Evolutionary conservation across 2,113 vertebrate genomes (phyloP).

Genomic region (Pseudorasbora parva): DNA sequence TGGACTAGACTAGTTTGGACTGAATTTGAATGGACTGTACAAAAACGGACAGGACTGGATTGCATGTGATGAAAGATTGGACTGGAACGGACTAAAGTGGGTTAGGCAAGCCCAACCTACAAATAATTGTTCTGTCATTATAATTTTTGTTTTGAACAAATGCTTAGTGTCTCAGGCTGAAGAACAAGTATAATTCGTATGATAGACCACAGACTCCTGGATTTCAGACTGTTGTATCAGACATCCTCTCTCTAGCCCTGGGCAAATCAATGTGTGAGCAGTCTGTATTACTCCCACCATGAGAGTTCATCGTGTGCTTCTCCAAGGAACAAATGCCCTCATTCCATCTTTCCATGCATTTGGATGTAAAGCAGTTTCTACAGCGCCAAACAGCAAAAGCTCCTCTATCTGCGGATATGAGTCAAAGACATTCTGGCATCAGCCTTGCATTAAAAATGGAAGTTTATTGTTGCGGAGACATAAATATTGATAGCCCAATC

Average conservation of each 20-base stretch:
- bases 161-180: neutral
- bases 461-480: conserved; percentile 17
- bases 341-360: neutral
- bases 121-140: neutral
- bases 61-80: neutral
- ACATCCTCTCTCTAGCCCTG: neutral
- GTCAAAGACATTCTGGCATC: conserved; percentile 15
- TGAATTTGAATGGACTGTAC: neutral
- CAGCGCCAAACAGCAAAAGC: neutral
- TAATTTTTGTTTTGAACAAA: neutral
- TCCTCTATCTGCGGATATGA: neutral
- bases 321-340: conserved; percentile 2
- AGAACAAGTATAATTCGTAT: neutral
- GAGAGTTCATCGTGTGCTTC: neutral
- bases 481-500: conserved; percentile 9
- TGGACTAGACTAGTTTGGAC: neutral
- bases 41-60: too few relatives aligned
- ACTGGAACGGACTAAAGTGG: neutral
- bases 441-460: conserved; percentile 4
- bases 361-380: conserved; percentile 14
- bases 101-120: neutral
- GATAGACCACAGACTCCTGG: conserved; percentile 1
- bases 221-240: conserved; percentile 16
- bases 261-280: neutral
- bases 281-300: neutral